These are phyloP conservation scores for Phalacrocorax brasilianus DNA, from an alignment of 2,113 vertebrate species.

Conservation along the genomic window DNA sequence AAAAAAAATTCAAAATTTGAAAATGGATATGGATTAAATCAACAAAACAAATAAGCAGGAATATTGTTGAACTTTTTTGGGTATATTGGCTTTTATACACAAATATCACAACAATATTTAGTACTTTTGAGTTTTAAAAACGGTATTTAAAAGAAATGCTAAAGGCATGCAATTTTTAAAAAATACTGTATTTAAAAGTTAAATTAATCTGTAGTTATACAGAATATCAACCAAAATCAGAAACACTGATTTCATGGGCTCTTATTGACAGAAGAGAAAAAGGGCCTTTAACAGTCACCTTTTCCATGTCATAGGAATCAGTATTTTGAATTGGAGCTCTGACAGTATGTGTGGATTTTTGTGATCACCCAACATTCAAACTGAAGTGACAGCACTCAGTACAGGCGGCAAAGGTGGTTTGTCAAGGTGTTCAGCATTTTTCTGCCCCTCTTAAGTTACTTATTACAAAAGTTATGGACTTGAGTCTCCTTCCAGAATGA, in stretches of 20 bases:
- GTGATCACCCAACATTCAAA: background rate
- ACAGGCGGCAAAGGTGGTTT: background rate
- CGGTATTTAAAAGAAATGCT: background rate
- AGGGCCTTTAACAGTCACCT: background rate
- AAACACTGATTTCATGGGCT: background rate
- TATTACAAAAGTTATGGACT: background rate
- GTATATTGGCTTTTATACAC: constrained; percentile 35
- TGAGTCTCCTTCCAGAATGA: background rate
- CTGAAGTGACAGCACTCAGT: background rate
- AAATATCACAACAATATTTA: constrained; percentile 52
- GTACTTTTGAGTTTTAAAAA: background rate
- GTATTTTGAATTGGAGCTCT: background rate
- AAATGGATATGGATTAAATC: constrained; percentile 74
- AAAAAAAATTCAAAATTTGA: constrained; percentile 57
- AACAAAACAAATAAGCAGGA: constrained; percentile 64
- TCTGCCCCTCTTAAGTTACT: background rate
- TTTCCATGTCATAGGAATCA: background rate
- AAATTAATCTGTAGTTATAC: background rate
- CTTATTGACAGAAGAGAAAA: background rate
- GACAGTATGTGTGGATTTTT: accelerated
- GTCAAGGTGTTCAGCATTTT: background rate
- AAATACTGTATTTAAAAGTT: background rate
- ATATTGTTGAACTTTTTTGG: constrained; percentile 53
- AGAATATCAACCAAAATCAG: background rate
- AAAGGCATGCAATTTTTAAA: background rate